Evolutionary conservation across 2,888 invertebrate species (phyloP), one percentile per base, ranked within the genome.

Genomic region (Macrophya annulata): DNA sequence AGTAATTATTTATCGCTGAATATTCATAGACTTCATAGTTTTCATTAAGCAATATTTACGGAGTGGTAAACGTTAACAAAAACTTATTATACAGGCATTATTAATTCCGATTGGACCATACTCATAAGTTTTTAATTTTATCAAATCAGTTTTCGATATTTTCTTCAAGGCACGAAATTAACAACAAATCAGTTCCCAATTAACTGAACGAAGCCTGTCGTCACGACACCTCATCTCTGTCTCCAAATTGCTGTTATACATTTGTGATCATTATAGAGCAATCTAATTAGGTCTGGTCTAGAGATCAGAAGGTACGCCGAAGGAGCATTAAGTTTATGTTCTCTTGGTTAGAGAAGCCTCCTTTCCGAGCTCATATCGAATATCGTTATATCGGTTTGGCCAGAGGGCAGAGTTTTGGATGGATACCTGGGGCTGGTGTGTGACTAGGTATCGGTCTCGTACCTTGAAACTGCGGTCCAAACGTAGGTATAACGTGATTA

Each of bases 391-490:
- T 81, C 81, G 81, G 81, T 81, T 81, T 62, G 81, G 59, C 81
- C 51, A 77, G 21, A 81, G 59, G 81, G 62, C 62, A 25, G 40
- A 37, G 51, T 77, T 43, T 43, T 21, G 43, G 59, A 55, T 55
- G 62, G 88, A 89, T 93, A 93, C 92, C 93, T 92, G 93, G 91
- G 90, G 91, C 91, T 92, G 83, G 48, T 83, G 83, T 59, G 83
- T 37, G 48, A 51, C 83, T 65, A 83, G 83, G 83, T 83, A 81
- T 71, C 83, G 71, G 68, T 59, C 68, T 90, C 89, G 91, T 92
- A 90, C 90, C 91, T 92, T 89, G 90, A 91, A 90, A 92, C 89
- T 91, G 90, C 90, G 91, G 91, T 93, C 71, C 83, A 71, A 83
- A 83, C 83, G 83, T 83, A 83, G 83, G 83, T 83, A 83, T 62